Base-by-base conservation (phyloP, 2,888 invertebrate genomes). In the Lasioglossum malachurum region DNA sequence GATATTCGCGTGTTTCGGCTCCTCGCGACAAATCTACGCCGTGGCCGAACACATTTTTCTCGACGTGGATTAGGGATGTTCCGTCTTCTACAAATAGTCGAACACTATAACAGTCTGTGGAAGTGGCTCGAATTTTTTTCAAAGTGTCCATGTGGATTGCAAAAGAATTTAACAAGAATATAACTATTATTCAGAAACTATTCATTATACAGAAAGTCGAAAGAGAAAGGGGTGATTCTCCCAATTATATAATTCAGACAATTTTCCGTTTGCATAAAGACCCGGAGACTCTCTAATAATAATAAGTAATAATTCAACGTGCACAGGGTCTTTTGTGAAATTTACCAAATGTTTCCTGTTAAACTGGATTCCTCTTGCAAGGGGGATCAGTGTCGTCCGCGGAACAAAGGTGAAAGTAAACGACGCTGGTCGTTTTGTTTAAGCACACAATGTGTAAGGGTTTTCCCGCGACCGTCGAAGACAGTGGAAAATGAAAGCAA, bases 341-440 rank as follows among this genome's bases (percentile, higher is more conserved):
- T 53, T 53, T 53, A n/a, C 53, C 10, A 53, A 53, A 53, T 53
- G n/a, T 1, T 53, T n/a, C 53, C 23, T 4, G 23, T 10, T 53
- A 10, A 53, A 53, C 3, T n/a, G 23, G 10, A 53, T n/a, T 53
- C 23, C 8, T 3, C 1, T 53, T 23, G 8, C 23, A 23, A 53
- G 53, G 53, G 53, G 23, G 53, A 60, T 60, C 27, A 60, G 27
- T 19, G 27, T 35, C 69, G 35, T 38, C 10, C 38, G 23, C 1
- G 38, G 16, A 2, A 35, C 14, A 16, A 46, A 80, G 14, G 41
- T 64, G 35, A 14, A 19, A 38, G 31, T 76, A 53, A 8, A 14
- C 41, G 72, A 49, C 64, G 44, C 41, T 44, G 16, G 8, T n/a
- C 35, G 60, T 14, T 82, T 82, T 76, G 74, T 81, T 53, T 71